Base-by-base conservation (phyloP, 2,888 invertebrate species). In the Aricia artaxerxes region DNA sequence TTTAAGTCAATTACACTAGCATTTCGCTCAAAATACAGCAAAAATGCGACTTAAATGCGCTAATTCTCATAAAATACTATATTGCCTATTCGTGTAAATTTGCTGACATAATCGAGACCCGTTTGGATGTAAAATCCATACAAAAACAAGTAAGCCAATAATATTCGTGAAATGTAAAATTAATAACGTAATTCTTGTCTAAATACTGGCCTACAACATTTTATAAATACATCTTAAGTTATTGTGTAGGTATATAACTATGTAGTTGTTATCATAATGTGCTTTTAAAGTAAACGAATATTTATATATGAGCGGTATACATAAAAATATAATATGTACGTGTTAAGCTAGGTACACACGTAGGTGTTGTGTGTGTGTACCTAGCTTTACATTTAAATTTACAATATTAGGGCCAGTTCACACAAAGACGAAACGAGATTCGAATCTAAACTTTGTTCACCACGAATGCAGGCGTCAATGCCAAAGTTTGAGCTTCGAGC, bases 21-120 rank as follows among this genome's bases (percentile, higher is more conserved):
- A 0, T 64, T 13, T 35, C 16, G 5, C 16, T 16, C 35, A 69
- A 35, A 35, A 35, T 69, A 38, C 5, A 69, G 69, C 4, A 5
- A 69, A 69, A 69, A 69, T 69, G 35, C 69, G 69, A 16, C 35
- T 13, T 69, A 69, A 69, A 69, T 69, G 69, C 69, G 35, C 69
- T 6, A 24, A 61, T 4, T 69, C 13, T 16, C 1, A 38, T 38
- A 69, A 69, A 35, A 35, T 35, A 4, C 5, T 24, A 69, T 24
- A 24, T 61, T 61, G 7, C 24, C 61, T n/a, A n/a, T 61, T 61
- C 13, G n/a, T 35, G 4, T 35, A 5, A 69, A 13, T 35, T 69
- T 69, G 11, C 5, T 35, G 9, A 13, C 5, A 69, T 16, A 69
- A 69, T 16, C 69, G 69, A 69, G 35, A 5, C 35, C 38, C 35